phyloP scores from a whole-genome alignment of 1,140 invertebrate species.

The Trialeurodes vaporariorum region DNA sequence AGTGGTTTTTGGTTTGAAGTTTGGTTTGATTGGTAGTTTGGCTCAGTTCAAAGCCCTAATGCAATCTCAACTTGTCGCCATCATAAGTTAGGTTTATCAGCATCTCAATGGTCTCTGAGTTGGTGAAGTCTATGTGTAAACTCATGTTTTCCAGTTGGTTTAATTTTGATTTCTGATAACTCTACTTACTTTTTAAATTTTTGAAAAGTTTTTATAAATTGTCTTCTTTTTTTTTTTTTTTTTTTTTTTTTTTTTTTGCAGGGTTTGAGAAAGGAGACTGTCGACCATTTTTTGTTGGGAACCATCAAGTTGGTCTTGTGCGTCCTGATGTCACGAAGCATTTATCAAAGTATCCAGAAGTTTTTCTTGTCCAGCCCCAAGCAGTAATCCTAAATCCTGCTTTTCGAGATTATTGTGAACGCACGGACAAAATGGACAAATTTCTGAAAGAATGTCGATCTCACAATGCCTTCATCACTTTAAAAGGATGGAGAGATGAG shows the following conservation, averaged over 20 bases:
- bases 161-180: too few species aligned
- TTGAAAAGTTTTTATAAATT: too few species aligned
- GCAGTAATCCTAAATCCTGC: constrained; percentile 71
- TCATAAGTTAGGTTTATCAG: too few species aligned
- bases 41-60: too few species aligned
- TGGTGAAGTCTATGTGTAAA: too few species aligned
- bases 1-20: too few species aligned
- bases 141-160: too few species aligned
- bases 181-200: too few species aligned
- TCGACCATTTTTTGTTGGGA: constrained; percentile 73
- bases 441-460: constrained; percentile 59
- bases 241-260: constrained; percentile 32
- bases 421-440: constrained; percentile 62
- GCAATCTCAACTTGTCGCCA: too few species aligned
- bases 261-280: constrained; percentile 61
- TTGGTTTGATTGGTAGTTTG: too few species aligned
- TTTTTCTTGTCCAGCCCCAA: constrained; percentile 42
- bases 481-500: constrained; percentile 86
- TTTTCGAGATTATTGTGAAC: constrained; percentile 66
- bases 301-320: constrained; percentile 76
- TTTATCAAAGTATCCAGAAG: constrained; percentile 67
- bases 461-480: constrained; percentile 50
- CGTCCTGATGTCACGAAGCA: constrained; percentile 66
- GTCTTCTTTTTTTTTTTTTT: too few species aligned
- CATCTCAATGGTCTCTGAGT: too few species aligned